Percentiles rank a stretch among this genome's conserved stretches.
Evolutionary conservation across 2,888 invertebrate species (phyloP).

Genomic region (Rhogogaster chlorosoma): DNA sequence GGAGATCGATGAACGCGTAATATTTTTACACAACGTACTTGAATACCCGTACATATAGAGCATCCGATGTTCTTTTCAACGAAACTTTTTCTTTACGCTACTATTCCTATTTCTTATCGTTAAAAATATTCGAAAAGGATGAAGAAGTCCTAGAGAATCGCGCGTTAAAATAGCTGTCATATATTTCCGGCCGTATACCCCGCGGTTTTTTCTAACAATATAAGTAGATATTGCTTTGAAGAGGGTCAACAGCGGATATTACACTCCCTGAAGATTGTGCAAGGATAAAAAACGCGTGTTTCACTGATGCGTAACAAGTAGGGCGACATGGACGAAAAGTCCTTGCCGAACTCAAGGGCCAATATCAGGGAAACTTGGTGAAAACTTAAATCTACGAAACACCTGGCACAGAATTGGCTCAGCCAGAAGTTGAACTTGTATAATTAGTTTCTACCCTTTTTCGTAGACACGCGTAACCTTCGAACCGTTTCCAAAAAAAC

Average conservation of each 20-base stretch:
- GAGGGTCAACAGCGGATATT: neutral
- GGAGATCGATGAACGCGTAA: neutral
- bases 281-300: neutral
- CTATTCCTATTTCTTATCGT: neutral
- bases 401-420: slow-evolving; percentile 13
- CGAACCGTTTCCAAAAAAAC: neutral
- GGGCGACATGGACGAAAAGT: neutral
- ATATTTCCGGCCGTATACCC: neutral
- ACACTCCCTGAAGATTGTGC: neutral
- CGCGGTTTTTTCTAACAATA: neutral
- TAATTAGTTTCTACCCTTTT: slow-evolving; percentile 2
- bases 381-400: slow-evolving; percentile 7
- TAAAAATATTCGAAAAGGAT: neutral
- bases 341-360: slow-evolving; percentile 9
- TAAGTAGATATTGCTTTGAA: neutral
- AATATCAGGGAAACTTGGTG: neutral
- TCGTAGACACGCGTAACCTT: neutral
- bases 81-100: neutral
- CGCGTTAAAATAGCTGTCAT: neutral
- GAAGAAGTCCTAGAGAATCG: neutral
- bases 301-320: slow-evolving; percentile 20
- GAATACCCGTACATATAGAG: neutral
- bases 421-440: neutral
- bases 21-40: neutral
- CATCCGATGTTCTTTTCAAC: neutral